phyloP scores from a whole-genome alignment of 2,113 vertebrate genomes.

The Peromyscus polionotus region DNA sequence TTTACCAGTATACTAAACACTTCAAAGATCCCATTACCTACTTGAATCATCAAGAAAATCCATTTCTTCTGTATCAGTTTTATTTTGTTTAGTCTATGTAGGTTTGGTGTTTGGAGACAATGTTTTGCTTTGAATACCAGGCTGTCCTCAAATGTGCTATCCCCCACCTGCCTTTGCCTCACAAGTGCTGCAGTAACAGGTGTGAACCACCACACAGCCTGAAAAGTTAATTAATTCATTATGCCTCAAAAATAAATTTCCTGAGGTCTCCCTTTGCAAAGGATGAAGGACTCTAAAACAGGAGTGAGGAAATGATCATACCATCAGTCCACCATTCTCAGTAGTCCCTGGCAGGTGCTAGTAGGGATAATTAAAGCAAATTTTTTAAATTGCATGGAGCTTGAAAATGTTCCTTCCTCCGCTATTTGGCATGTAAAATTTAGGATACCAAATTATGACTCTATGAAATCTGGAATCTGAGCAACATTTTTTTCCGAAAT shows the following conservation, averaged over 20 bases:
- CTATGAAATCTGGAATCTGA: background rate
- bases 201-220: too few species aligned
- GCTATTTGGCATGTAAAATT: background rate
- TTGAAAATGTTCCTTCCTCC: background rate
- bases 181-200: too few species aligned
- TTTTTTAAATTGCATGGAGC: background rate
- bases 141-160: background rate
- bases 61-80: background rate
- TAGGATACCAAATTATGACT: background rate
- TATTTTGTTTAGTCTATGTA: background rate
- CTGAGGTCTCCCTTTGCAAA: background rate
- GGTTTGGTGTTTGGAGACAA: background rate
- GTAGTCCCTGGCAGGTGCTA: background rate
- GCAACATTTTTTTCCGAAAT: background rate
- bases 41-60: background rate
- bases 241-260: background rate
- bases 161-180: too few species aligned
- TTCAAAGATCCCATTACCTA: background rate
- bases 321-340: background rate
- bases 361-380: background rate
- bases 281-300: background rate
- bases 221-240: background rate
- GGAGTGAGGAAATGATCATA: background rate
- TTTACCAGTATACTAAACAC: background rate
- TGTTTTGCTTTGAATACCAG: background rate